phyloP scores from a whole-genome alignment of 2,888 invertebrate species.

The Lycophotia porphyrea region DNA sequence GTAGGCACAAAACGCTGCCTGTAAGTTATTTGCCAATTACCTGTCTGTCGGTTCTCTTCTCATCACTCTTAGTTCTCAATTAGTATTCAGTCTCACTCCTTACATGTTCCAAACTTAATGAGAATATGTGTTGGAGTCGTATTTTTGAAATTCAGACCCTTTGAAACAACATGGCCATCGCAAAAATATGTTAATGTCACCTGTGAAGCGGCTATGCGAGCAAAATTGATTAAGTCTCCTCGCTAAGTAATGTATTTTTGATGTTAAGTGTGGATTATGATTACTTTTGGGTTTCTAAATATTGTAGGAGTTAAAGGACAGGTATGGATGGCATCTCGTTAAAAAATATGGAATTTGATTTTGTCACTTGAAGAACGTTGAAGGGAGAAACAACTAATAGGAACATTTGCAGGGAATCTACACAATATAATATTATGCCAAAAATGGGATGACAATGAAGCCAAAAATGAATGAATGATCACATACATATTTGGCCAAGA shows the following conservation, averaged over 20 bases:
- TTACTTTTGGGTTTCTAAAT: constrained; percentile 42
- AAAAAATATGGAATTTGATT: background rate
- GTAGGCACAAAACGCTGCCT: constrained; percentile 48
- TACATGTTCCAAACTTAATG: constrained; percentile 89
- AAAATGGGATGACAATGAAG: background rate
- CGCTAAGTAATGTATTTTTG: constrained; percentile 67
- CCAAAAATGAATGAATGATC: too few species aligned
- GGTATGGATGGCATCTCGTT: background rate
- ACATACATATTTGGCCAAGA: background rate
- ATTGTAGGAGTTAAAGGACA: constrained; percentile 11
- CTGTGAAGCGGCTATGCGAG: constrained; percentile 74
- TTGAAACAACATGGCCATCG: constrained; percentile 83
- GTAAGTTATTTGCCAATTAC: constrained; percentile 64
- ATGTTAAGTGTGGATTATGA: constrained; percentile 53
- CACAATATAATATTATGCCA: background rate
- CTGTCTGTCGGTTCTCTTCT: constrained; percentile 72
- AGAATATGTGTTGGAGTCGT: constrained; percentile 82
- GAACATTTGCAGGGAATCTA: background rate
- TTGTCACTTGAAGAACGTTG: background rate
- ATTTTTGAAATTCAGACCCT: constrained; percentile 87
- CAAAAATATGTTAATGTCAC: constrained; percentile 87
- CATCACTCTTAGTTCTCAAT: constrained; percentile 79
- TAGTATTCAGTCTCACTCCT: constrained; percentile 87
- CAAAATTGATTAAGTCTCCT: constrained; percentile 73
- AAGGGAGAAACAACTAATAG: background rate